Conservation (phyloP, 92 coral and sea anemone species). For the Phenganax marumi region DNA sequence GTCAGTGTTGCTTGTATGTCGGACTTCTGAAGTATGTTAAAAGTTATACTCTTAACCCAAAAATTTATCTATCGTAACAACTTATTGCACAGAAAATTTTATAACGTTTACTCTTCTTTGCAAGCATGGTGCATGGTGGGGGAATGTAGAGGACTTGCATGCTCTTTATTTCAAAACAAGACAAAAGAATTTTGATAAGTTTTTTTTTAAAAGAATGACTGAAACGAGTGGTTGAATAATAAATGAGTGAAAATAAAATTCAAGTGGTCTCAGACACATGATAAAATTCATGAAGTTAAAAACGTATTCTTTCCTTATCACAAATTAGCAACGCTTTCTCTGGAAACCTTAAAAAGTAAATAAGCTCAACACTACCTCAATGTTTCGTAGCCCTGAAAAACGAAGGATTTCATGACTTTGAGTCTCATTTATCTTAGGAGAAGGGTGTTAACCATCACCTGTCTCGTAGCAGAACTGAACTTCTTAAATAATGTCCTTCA, state of each 20-base stretch:
- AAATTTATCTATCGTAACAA: no score
- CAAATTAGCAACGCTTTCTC: no score
- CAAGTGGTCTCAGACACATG: no score
- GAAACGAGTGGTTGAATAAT: no score
- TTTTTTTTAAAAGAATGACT: no score
- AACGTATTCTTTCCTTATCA: no score
- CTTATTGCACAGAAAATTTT: no score
- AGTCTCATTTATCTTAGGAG: background rate
- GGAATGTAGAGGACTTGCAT: no score
- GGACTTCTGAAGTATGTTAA: background rate
- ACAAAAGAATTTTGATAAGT: no score
- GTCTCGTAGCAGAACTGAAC: background rate
- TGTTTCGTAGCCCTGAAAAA: slow-evolving; percentile 17
- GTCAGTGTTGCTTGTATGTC: slow-evolving; percentile 11
- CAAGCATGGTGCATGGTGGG: background rate
- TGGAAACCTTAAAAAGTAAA: background rate
- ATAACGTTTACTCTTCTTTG: background rate
- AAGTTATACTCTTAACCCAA: background rate
- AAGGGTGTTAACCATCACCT: background rate
- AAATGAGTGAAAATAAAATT: no score
- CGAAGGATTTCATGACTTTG: slow-evolving; percentile 16
- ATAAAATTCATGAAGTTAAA: no score
- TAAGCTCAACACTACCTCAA: slow-evolving; percentile 14
- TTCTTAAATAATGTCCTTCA: background rate
- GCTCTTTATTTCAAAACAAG: no score